Conservation (phyloP, 2,888 invertebrate species). For the Zygothrica quintamaculata region DNA sequence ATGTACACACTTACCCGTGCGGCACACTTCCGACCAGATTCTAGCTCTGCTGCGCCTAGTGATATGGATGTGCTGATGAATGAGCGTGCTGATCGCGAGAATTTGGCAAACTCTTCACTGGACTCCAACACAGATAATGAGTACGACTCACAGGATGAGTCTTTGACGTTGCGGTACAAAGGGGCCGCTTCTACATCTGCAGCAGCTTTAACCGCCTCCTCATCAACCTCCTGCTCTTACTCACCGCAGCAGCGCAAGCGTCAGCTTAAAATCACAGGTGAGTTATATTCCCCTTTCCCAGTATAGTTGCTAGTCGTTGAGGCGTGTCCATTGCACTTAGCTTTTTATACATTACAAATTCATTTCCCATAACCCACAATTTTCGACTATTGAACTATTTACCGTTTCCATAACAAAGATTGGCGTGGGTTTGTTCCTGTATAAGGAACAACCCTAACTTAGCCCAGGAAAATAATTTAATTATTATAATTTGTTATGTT, state of each 20-base stretch:
- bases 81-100: slow-evolving; percentile 83
- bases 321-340: slow-evolving; percentile 47
- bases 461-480: background rate
- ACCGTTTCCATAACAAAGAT: background rate
- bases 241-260: slow-evolving; percentile 72
- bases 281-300: slow-evolving; percentile 39
- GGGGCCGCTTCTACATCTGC: slow-evolving; percentile 52
- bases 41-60: slow-evolving; percentile 29
- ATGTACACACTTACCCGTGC: slow-evolving; percentile 84
- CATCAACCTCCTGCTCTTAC: slow-evolving; percentile 20
- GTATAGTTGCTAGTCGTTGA: background rate
- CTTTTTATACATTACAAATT: slow-evolving; percentile 35
- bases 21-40: slow-evolving; percentile 81
- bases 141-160: slow-evolving; percentile 83
- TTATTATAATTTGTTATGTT: background rate
- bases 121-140: slow-evolving; percentile 79
- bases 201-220: slow-evolving; percentile 30
- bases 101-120: slow-evolving; percentile 65
- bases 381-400: slow-evolving; percentile 4
- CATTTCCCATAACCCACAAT: slow-evolving; percentile 42
- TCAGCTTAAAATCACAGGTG: slow-evolving; percentile 85
- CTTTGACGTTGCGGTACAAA: slow-evolving; percentile 56
- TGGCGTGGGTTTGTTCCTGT: background rate
- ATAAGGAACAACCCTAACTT: slow-evolving; percentile 2
- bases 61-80: slow-evolving; percentile 79